Conservation (phyloP, 2,888 invertebrate genomes). For the Apotomis turbidana region DNA sequence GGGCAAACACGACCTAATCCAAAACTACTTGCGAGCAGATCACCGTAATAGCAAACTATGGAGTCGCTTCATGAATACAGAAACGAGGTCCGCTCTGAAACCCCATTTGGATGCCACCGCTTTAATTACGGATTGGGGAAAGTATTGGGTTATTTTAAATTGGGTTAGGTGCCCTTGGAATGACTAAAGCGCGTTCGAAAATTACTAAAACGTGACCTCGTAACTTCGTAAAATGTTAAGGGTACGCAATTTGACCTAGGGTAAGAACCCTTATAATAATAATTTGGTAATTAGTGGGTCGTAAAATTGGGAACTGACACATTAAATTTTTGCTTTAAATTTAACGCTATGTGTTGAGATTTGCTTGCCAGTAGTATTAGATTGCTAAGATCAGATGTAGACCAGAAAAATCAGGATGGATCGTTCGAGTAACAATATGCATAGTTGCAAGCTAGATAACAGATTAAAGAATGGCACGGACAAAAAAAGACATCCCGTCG, state of each 20-base stretch:
- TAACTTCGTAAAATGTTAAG: neutral
- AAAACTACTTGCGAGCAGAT: constrained; percentile 74
- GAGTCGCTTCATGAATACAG: constrained; percentile 75
- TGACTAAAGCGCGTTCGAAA: constrained; percentile 7
- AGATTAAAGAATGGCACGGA: no score
- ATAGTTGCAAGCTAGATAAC: no score
- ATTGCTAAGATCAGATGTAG: no score
- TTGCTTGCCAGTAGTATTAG: no score
- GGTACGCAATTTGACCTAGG: neutral
- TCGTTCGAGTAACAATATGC: no score
- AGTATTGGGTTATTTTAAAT: constrained; percentile 41
- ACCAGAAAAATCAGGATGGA: no score
- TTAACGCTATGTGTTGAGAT: no score
- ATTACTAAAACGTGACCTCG: constrained; percentile 20
- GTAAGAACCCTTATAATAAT: neutral
- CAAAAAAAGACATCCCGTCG: no score
- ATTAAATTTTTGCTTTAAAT: neutral
- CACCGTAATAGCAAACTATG: constrained; percentile 69
- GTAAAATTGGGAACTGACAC: neutral
- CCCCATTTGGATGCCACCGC: constrained; percentile 50
- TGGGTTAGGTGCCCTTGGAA: constrained; percentile 25
- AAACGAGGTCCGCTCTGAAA: constrained; percentile 50
- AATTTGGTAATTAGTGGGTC: neutral
- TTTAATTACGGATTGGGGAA: constrained; percentile 53
- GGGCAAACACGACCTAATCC: constrained; percentile 66